Percentiles rank a stretch among this genome's conserved stretches.
These are phyloP conservation scores for Gadopsis bispinosus DNA, from an alignment of 2,797 vertebrate genomes.

Conservation along the genomic window DNA sequence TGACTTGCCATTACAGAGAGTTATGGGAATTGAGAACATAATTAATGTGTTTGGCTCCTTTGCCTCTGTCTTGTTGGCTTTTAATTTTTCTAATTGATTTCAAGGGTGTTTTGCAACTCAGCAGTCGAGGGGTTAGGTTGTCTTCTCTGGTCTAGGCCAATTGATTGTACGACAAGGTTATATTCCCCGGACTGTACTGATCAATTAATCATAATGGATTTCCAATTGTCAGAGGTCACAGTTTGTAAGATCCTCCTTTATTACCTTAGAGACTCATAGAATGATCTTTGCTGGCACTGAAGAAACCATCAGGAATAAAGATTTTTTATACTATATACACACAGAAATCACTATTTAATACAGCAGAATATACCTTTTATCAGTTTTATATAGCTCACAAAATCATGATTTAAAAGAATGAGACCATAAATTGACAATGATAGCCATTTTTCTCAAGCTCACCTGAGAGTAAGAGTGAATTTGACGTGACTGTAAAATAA, in stretches of 20 bases:
- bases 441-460: slow-evolving; percentile 44
- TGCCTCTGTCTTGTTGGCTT: slow-evolving; percentile 49
- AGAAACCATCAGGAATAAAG: slow-evolving; percentile 42
- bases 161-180: slow-evolving; percentile 75
- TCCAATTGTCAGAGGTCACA: slow-evolving; percentile 71
- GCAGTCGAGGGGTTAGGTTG: slow-evolving; percentile 61
- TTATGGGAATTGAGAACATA: slow-evolving; percentile 51
- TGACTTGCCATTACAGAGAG: slow-evolving; percentile 47
- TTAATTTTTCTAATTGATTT: slow-evolving; percentile 79
- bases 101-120: slow-evolving; percentile 67
- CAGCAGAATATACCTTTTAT: slow-evolving; percentile 27
- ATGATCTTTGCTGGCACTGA: slow-evolving; percentile 66
- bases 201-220: slow-evolving; percentile 84
- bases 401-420: slow-evolving; percentile 36
- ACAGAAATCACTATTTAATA: slow-evolving; percentile 27
- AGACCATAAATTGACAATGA: slow-evolving; percentile 38
- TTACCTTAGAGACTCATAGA: slow-evolving; percentile 69
- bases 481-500: slow-evolving; percentile 55
- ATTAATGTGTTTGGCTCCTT: slow-evolving; percentile 60
- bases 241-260: slow-evolving; percentile 69
- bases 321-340: slow-evolving; percentile 33
- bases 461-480: slow-evolving; percentile 47
- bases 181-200: slow-evolving; percentile 73
- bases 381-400: slow-evolving; percentile 36
- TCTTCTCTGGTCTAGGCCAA: slow-evolving; percentile 57